These are phyloP conservation scores for Distichodus sexfasciatus DNA, from an alignment of 2,797 vertebrate species.

Conservation along the genomic window DNA sequence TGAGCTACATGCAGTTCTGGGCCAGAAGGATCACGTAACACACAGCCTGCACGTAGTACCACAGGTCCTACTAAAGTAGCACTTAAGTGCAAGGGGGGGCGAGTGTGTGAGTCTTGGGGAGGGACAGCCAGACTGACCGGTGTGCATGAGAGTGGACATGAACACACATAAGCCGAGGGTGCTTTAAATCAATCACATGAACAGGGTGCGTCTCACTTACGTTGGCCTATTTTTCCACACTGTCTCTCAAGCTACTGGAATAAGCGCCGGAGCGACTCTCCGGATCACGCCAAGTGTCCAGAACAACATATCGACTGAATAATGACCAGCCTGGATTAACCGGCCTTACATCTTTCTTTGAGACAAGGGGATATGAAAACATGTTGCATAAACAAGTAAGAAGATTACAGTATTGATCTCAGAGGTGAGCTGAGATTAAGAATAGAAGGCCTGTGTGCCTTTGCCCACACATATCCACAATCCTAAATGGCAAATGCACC, in stretches of 20 bases:
- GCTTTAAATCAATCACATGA: conserved; percentile 9
- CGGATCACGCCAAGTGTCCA: neutral
- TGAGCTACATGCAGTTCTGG: neutral
- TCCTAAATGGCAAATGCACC: neutral
- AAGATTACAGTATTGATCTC: conserved; percentile 4
- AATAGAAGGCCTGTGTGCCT: neutral
- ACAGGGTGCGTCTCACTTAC: neutral
- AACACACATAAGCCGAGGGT: conserved; percentile 12
- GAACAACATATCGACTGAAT: neutral
- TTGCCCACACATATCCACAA: neutral
- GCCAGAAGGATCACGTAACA: neutral
- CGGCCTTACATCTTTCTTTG: neutral
- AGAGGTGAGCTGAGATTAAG: neutral
- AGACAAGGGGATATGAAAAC: neutral
- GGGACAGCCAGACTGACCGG: neutral
- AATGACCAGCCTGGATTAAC: neutral
- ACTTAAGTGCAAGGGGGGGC: neutral
- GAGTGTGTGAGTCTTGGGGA: neutral
- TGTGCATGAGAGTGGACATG: conserved; percentile 2
- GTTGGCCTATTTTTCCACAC: conserved; percentile 1
- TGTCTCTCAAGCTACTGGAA: neutral
- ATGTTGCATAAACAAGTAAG: neutral
- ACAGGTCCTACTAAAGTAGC: neutral
- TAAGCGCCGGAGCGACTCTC: neutral
- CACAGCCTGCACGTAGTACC: neutral